Evolutionary conservation across 2,113 vertebrate species (phyloP), one percentile per base, ranked within the genome.

Genomic region (Vimba vimba): DNA sequence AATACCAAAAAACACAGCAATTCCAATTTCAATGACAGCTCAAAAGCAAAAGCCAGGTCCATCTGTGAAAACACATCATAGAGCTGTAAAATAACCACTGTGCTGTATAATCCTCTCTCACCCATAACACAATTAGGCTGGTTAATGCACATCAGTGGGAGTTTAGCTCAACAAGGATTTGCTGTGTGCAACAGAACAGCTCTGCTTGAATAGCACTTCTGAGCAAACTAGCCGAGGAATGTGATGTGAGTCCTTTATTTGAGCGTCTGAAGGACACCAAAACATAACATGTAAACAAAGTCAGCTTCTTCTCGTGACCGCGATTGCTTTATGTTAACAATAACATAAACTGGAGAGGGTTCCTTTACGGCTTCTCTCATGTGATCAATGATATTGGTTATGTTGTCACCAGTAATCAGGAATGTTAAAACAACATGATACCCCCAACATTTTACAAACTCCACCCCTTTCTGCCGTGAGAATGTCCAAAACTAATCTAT

Each of bases 161-260:
- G 89, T 88, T 89, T 52, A 85, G 82, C 85, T 86, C 69, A 87
- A 89, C 86, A 91, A 91, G 84, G 86, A 89, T 86, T 91, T 86
- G 89, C 89, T 91, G 89, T 87, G 88, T 86, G 85, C 75, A 73
- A 79, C 87, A 87, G 57, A 87, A 89, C 68, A 21, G 33, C 73
- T 79, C 78, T 1, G 52, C 82, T 45, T 84, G 84, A 91, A 88
- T 88, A 75, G 57, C 83, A 83, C 88, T 85, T 85, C 68, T 77
- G 60, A 87, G 71, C 76, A 69, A 66, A 66, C 79, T 84, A 47
- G 68, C 77, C 47, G 73, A 84, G 87, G 84, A 86, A 91, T 88
- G 86, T 77, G 76, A 91, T 88, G 86, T 52, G 76, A 79, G 57
- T 82, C 84, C 60, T 82, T 83, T 79, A 75, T 47, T 81, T 79